Conservation (phyloP, 2,113 vertebrate species). For the Scalopus aquaticus region DNA sequence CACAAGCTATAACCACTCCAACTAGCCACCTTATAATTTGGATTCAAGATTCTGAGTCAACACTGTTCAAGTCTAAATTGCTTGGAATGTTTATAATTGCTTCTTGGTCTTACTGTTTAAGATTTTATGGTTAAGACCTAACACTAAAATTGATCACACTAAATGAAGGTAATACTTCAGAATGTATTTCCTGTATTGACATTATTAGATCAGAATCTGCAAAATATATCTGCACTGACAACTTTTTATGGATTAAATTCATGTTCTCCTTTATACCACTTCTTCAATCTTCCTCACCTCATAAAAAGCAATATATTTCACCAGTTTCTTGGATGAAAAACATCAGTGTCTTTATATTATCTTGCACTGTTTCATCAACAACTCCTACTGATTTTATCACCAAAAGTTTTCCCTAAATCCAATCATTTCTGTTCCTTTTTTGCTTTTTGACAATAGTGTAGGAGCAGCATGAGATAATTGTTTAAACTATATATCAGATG, state of each 20-base stretch:
- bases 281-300: not conserved
- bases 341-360: not conserved
- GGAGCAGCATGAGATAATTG: not conserved
- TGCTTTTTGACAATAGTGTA: not conserved
- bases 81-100: not conserved
- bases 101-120: not conserved
- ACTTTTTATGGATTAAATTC: not conserved
- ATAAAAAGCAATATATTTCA: not conserved
- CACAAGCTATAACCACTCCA: not conserved
- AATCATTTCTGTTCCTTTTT: not conserved
- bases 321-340: not conserved
- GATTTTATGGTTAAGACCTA: not conserved
- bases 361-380: not conserved
- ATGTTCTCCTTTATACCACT: not conserved
- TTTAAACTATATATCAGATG: not conserved
- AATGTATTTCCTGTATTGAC: not conserved
- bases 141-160: not conserved
- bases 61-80: not conserved
- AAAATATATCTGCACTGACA: not conserved
- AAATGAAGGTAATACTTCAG: not conserved
- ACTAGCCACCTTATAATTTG: not conserved
- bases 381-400: not conserved
- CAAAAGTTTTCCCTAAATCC: not conserved
- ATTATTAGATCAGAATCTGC: not conserved
- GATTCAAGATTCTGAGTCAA: not conserved